phyloP scores from a whole-genome alignment of 2,113 vertebrate genomes.

The Tachysurus fulvidraco region DNA sequence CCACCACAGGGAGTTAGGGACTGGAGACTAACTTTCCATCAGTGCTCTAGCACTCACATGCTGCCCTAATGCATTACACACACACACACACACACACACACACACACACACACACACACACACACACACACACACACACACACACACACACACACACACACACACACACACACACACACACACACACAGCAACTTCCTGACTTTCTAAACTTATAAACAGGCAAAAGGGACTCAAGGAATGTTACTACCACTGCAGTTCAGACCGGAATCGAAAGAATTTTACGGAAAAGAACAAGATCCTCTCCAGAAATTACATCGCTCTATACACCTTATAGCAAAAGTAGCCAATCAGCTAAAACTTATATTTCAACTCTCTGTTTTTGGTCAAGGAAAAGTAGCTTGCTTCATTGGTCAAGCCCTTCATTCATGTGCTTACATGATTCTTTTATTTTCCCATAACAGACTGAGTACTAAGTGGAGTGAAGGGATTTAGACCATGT shows the following conservation, averaged over 20 bases:
- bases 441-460: neutral
- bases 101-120: neutral
- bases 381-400: neutral
- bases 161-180: neutral
- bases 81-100: constrained; percentile 18
- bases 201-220: neutral
- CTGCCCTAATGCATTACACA: constrained; percentile 33
- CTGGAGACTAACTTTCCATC: constrained; percentile 19
- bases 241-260: neutral
- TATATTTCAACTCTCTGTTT: neutral
- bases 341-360: neutral
- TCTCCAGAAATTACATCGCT: neutral
- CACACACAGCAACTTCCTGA: neutral
- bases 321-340: neutral
- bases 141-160: too few relatives aligned
- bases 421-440: neutral
- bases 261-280: neutral
- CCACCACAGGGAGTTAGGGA: constrained; percentile 1
- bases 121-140: neutral
- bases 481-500: neutral
- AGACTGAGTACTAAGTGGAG: neutral
- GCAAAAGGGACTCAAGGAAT: neutral
- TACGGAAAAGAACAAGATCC: neutral
- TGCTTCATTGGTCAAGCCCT: too few relatives aligned
- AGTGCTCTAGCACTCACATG: neutral